Evolutionary conservation across 2,113 vertebrate genomes (phyloP), one percentile per base, ranked within the genome.

Genomic region (Clarias gariepinus): DNA sequence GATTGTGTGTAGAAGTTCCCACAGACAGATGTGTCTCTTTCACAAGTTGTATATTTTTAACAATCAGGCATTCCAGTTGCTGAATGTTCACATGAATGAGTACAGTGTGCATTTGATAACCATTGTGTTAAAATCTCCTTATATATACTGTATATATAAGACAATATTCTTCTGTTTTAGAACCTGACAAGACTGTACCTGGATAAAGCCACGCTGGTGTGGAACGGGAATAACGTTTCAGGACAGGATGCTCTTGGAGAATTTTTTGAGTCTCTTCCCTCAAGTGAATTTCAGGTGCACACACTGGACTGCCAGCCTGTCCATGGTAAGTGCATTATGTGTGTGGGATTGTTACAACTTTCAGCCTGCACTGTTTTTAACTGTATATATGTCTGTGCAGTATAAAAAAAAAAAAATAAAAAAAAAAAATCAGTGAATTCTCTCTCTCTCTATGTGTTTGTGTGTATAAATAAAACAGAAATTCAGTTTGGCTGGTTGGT

Each of bases 221-320:
- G 98, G 98, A 99, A 99, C 0, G 98, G 98, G n/a, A 99, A 98
- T 0, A 96, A 96, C 0, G 91, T 99, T 69, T 97, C 97, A 0
- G 98, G 98, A 58, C 97, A 97, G 66, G 96, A 97, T n/a, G 96
- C 96, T 0, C 92, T 99, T 30, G 93, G 92, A 21, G 97, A 98
- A 71, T 99, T 99, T 89, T 99, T 99, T 91, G 98, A 99, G 93
- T 96, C 97, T 83, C 92, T 99, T 89, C 98, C 98, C 9, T 98
- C 97, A 3, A 99, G 97, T 89, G 98, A 99, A 86, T 99, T 99
- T 92, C 96, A 97, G 83, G 95, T 99, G 88, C 97, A 94, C 0
- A 95, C 96, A 7, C 94, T 98, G 81, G 98, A 99, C 87, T 99
- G 98, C 91, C 98, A 99, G 83, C 98, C 98, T 1, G 98, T 99